Evolutionary conservation across 2,888 invertebrate species (phyloP), one percentile per base, ranked within the genome.

Genomic region (Gonocerus acuteangulatus): DNA sequence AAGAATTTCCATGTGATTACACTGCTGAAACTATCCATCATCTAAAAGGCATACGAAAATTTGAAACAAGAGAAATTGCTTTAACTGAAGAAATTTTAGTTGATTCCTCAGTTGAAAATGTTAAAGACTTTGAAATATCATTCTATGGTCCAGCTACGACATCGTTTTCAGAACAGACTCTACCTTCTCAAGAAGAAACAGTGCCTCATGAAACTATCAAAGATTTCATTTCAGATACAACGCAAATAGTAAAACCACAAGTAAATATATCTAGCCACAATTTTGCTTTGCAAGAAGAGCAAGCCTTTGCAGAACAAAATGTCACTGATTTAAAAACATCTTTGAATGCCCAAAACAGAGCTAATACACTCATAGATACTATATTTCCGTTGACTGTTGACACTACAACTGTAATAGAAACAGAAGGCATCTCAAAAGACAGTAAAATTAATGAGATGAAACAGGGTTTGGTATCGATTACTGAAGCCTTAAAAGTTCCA

Each of bases 41-140:
- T 39, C 56, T 44, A n/a, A 63, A 66, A 66, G 68, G 67, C 59
- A 67, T 44, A 19, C 54, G 60, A 6, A 62, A 60, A 21, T 56
- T 64, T 42, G 64, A 69, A 63, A 65, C 69, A 71, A 74, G 71
- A 70, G 73, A 73, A 68, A 70, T 69, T 3, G 62, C 62, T 34
- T 62, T 61, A 16, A 67, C 61, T 48, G 66, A 61, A 60, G 58
- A 15, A 72, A 77, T 56, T 15, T 48, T 57, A 11, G 49, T 57
- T 39, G 62, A 69, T 59, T n/a, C 54, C 65, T 73, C 54, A 67
- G 76, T 70, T 70, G 73, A 67, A 71, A 76, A 70, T 66, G 69
- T 66, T 68, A n/a, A 65, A 68, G 27, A 47, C 27, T 65, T 47
- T 23, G 19, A 39, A 18, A 23, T 49, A 16, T 16, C 23, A 6